Conservation (phyloP, 2,113 vertebrate species). For the Caretta caretta region DNA sequence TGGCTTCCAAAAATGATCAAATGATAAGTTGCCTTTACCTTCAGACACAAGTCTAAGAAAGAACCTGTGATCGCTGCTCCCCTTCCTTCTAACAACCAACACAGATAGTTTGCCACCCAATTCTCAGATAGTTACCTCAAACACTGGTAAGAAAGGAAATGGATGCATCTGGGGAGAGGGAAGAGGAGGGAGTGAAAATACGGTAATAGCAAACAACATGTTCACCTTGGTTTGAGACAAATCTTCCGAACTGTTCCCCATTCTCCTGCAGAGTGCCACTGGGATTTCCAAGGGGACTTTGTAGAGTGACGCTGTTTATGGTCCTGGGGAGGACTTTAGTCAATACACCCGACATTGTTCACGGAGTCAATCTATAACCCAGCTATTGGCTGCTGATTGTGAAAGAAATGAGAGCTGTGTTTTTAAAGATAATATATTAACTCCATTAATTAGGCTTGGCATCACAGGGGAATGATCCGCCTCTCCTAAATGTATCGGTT, state of each 20-base stretch:
- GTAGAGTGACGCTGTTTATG: conserved; percentile 39
- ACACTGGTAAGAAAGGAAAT: not conserved
- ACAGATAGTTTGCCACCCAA: not conserved
- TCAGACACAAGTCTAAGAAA: not conserved
- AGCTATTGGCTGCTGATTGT: conserved; percentile 57
- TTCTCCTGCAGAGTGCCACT: not conserved
- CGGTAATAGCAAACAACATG: not conserved
- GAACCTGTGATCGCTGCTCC: not conserved
- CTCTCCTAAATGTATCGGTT: not conserved
- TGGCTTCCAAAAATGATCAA: not conserved
- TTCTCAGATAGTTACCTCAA: not conserved
- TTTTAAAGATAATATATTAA: conserved; percentile 65
- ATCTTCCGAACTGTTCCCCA: conserved; percentile 57
- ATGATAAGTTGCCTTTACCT: not conserved
- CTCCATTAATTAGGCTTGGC: conserved; percentile 53
- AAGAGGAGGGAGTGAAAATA: fast-evolving
- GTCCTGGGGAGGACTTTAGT: conserved; percentile 71
- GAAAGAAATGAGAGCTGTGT: conserved; percentile 40
- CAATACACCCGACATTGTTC: conserved; percentile 7
- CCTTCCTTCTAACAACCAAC: fast-evolving
- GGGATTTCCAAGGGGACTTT: not conserved
- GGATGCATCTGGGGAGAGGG: not conserved
- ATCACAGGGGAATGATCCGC: not conserved
- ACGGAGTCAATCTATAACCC: not conserved
- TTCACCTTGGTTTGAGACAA: conserved; percentile 67